Evolutionary conservation across 2,888 invertebrate species (phyloP).

Genomic region (Vesta saturnalis): DNA sequence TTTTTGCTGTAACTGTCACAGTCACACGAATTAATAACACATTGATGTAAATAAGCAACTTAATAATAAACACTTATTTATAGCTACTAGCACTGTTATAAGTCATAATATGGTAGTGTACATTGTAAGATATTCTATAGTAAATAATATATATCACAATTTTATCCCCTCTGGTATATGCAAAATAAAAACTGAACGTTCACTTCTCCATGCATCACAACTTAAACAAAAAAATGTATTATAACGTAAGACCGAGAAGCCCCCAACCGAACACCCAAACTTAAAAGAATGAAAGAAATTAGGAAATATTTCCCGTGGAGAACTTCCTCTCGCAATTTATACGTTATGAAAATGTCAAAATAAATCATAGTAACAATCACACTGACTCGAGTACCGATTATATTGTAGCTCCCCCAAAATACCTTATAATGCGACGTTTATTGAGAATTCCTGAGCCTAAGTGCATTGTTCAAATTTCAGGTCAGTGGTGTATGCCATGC

Average conservation of each 20-base stretch:
- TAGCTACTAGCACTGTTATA: too few species aligned
- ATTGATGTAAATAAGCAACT: too few species aligned
- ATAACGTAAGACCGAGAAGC: too few species aligned
- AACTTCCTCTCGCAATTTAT: slow-evolving; percentile 38
- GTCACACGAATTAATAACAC: too few species aligned
- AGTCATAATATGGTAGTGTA: too few species aligned
- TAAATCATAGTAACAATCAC: slow-evolving; percentile 41
- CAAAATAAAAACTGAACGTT: too few species aligned
- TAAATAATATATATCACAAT: too few species aligned
- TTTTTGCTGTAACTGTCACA: too few species aligned
- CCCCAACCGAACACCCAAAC: neutral
- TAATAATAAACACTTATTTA: too few species aligned
- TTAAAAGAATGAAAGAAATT: slow-evolving; percentile 51
- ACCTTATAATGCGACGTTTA: slow-evolving; percentile 34
- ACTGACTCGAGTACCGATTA: slow-evolving; percentile 39
- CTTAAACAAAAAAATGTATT: neutral
- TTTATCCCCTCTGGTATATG: too few species aligned
- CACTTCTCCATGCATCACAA: too few species aligned
- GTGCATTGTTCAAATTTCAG: slow-evolving; percentile 34
- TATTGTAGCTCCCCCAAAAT: slow-evolving; percentile 35
- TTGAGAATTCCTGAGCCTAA: slow-evolving; percentile 30
- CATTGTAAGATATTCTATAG: too few species aligned
- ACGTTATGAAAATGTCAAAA: slow-evolving; percentile 42
- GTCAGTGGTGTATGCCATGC: slow-evolving; percentile 19
- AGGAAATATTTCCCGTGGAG: slow-evolving; percentile 50